A percentile compares a stretch with the other conserved stretches of the same genome.
phyloP scores from a whole-genome alignment of 2,797 vertebrate species.

The Octomys mimax region DNA sequence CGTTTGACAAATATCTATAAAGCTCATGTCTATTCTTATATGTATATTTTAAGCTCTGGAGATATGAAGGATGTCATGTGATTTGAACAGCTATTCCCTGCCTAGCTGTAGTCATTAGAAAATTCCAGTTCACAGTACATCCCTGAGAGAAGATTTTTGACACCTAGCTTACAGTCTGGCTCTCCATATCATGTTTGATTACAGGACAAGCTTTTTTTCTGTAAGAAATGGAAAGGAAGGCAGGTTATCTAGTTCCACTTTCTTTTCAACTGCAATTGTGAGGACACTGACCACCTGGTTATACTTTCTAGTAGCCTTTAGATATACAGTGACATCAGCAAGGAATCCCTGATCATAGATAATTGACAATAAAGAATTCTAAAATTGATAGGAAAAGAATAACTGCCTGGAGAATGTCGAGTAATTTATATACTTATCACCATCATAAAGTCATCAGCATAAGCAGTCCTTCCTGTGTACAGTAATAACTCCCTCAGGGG shows the following conservation, averaged over 20 bases:
- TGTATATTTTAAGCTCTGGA: not conserved
- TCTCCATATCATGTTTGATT: not conserved
- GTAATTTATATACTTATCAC: not conserved
- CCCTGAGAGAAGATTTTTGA: not conserved
- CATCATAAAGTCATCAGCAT: slow-evolving; percentile 2
- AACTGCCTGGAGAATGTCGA: not conserved
- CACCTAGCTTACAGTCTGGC: not conserved
- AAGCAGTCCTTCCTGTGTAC: not conserved
- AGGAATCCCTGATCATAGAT: not conserved
- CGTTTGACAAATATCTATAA: not conserved
- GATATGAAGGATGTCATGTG: not conserved
- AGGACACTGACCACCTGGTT: not conserved
- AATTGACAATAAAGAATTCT: not conserved
- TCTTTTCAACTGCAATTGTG: not conserved
- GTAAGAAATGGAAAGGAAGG: not conserved
- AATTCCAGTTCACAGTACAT: not conserved
- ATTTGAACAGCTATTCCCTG: not conserved
- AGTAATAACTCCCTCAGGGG: not conserved
- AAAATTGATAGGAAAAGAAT: slow-evolving; percentile 29
- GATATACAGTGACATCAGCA: not conserved
- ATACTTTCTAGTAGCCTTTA: not conserved
- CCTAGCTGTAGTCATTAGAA: not conserved
- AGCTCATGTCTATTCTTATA: not conserved
- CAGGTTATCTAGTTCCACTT: not conserved
- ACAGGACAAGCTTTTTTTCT: not conserved